Evolutionary conservation across 2,113 vertebrate genomes (phyloP), one percentile per base, ranked within the genome.

Genomic region (Lota lota): DNA sequence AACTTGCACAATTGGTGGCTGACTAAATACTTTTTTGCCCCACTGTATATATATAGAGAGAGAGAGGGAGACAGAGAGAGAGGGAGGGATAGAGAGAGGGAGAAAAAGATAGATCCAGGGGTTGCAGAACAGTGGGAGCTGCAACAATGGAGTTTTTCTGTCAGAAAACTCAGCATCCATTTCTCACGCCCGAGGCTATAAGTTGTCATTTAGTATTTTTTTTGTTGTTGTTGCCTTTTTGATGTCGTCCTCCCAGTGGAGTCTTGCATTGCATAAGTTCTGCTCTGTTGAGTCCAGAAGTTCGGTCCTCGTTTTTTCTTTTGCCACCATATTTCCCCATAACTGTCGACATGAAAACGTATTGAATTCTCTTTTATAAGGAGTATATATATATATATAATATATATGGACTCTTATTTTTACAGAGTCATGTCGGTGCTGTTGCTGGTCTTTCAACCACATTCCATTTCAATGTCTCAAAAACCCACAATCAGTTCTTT

Each of bases 171-270:
- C 53, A 56, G 16, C 53, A 47, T 47, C 40, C 40, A 47, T 78
- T 83, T 82, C 67, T 66, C 53, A 22, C 53, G 70, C 85, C 82
- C 0, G 20, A 69, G 82, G 85, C 56, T 73, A 21, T n/a, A 66
- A 76, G 79, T 75, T 78, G 78, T 84, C 82, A 74, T 82, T 74
- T 76, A 68, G 79, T 79, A 83, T 78, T 64, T 68, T 47, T 47
- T 47, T 0, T 47, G 36, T 40, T 40, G 40, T 47, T 47, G 40
- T 47, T 47, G 40, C 40, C 40, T 47, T 47, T 47, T 10, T 47
- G 40, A 47, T 47, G 40, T 14, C 61, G 68, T 69, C n/a, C 59
- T 68, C 65, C 76, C 66, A 77, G 68, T 57, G 68, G 66, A 57
- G 36, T 72, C 66, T 58, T 53, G 47, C 40, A 21, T 18, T 74